Percentiles rank a stretch among this genome's conserved stretches.
Evolutionary conservation across 2,797 vertebrate species (phyloP).

Genomic region (Falco columbarius): DNA sequence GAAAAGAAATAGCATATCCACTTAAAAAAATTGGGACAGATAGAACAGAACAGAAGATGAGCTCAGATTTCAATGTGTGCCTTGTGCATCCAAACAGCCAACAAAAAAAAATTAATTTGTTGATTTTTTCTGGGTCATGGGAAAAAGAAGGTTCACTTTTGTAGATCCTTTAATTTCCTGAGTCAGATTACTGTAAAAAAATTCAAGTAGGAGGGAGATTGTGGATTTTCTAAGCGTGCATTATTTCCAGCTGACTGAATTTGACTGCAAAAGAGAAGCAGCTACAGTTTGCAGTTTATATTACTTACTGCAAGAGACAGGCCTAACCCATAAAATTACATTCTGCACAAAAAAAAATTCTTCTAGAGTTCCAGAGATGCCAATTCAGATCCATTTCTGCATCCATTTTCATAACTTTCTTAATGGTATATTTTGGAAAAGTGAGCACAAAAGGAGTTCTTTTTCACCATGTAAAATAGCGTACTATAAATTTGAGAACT

Average conservation of each 20-base stretch:
- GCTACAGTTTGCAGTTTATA: neutral
- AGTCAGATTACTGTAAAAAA: slow-evolving; percentile 17
- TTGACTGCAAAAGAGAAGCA: neutral
- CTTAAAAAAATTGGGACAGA: slow-evolving; percentile 32
- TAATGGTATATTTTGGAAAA: neutral
- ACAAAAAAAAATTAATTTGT: neutral
- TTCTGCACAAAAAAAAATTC: neutral
- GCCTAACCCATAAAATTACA: neutral
- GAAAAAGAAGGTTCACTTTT: slow-evolving; percentile 35
- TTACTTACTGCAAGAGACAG: neutral
- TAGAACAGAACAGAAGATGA: slow-evolving; percentile 36
- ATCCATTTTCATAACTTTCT: neutral
- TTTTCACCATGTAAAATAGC: neutral
- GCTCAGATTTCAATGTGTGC: slow-evolving; percentile 6
- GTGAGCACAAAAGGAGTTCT: neutral
- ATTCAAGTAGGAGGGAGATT: neutral
- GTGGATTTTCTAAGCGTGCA: neutral
- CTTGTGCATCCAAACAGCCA: slow-evolving; percentile 33
- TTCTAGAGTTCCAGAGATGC: neutral
- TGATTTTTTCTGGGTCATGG: slow-evolving; percentile 50
- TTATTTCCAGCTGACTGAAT: slow-evolving; percentile 25
- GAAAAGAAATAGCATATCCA: neutral
- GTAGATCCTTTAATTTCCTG: slow-evolving; percentile 21
- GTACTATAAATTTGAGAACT: neutral
- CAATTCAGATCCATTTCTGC: neutral